phyloP scores from a whole-genome alignment of 2,797 vertebrate species.

The Rhabdophis nuchalis region DNA sequence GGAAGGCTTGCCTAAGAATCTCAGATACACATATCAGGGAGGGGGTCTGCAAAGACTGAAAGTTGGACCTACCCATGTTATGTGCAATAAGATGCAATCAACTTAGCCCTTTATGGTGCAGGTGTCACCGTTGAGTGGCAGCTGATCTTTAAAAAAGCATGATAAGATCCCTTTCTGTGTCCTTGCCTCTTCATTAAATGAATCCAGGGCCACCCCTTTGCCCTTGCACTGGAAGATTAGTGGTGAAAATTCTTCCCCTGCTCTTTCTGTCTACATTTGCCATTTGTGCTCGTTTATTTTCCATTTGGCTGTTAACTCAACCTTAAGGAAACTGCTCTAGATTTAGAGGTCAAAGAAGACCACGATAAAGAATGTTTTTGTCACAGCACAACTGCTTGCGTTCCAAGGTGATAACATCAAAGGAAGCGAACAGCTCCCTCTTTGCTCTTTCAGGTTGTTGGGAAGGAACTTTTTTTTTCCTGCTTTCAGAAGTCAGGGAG shows the following conservation, averaged over 20 bases:
- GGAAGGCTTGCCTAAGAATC: neutral
- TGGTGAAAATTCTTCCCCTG: neutral
- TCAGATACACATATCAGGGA: neutral
- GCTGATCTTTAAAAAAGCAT: neutral
- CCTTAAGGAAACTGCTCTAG: accelerated
- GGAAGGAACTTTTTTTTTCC: neutral
- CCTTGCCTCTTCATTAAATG: neutral
- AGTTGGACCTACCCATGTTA: neutral
- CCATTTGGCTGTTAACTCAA: neutral
- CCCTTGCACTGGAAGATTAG: neutral
- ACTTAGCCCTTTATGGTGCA: neutral
- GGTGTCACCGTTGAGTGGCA: neutral
- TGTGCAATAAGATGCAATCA: neutral
- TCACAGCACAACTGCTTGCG: neutral
- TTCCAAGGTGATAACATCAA: neutral
- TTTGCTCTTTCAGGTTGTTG: neutral
- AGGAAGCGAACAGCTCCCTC: neutral
- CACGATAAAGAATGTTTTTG: neutral
- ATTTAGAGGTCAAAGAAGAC: neutral
- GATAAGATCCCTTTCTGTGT: neutral
- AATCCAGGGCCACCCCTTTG: neutral
- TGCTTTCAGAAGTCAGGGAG: slow-evolving; percentile 15
- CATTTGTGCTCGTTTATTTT: neutral
- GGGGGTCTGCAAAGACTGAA: neutral
- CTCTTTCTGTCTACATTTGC: neutral